Evolutionary conservation across 2,888 invertebrate genomes (phyloP).

Genomic region (Tubulanus polymorphus): DNA sequence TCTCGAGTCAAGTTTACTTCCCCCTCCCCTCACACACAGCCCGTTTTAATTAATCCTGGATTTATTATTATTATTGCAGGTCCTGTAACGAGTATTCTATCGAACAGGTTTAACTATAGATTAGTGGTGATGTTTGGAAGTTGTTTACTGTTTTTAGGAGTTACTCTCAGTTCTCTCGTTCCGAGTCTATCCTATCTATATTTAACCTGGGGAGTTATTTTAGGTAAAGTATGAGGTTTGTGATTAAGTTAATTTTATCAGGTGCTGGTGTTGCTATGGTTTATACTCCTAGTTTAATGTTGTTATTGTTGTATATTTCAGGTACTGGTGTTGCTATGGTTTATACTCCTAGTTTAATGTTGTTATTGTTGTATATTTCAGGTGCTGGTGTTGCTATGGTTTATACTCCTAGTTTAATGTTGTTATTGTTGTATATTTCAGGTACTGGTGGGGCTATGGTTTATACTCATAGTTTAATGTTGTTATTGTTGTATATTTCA

Average conservation of each 20-base stretch:
- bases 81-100: constrained; percentile 78
- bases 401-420: constrained; percentile 17
- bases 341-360: constrained; percentile 17
- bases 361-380: constrained; percentile 17
- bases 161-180: constrained; percentile 79
- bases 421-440: constrained; percentile 17
- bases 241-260: too few relatives aligned
- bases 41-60: too few relatives aligned
- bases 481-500: constrained; percentile 17
- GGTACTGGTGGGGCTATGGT: constrained; percentile 16
- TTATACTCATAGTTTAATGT: constrained; percentile 17
- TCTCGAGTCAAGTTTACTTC: too few relatives aligned
- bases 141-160: constrained; percentile 74
- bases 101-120: constrained; percentile 77
- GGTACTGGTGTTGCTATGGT: constrained; percentile 16
- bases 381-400: constrained; percentile 16
- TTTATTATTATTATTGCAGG: constrained; percentile 63
- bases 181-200: constrained; percentile 74
- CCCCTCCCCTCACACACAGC: too few relatives aligned
- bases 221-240: constrained; percentile 24
- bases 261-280: constrained; percentile 16
- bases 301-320: constrained; percentile 17
- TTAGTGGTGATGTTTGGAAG: constrained; percentile 81
- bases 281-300: constrained; percentile 17
- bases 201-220: constrained; percentile 61